These are phyloP conservation scores for Gambusia affinis DNA, from an alignment of 2,113 vertebrate genomes.

Conservation along the genomic window DNA sequence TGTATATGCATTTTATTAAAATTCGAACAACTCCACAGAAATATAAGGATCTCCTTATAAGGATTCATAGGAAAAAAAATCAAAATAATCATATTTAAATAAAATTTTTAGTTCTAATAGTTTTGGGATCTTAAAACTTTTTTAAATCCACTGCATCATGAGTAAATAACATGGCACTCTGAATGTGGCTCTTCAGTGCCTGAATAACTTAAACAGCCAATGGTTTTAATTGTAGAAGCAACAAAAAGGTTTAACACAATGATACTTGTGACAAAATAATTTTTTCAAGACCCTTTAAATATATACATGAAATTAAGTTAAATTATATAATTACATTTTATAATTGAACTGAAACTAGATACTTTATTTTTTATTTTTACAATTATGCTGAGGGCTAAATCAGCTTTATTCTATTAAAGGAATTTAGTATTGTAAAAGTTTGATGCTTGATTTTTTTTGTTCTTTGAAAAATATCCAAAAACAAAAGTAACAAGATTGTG, in stretches of 20 bases:
- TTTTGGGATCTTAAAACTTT: background rate
- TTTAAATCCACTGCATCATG: background rate
- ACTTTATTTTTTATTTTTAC: background rate
- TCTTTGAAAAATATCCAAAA: background rate
- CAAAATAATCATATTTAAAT: conserved; percentile 44
- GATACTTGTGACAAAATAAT: too few relatives aligned
- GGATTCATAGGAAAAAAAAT: conserved; percentile 32
- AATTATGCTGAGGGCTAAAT: background rate
- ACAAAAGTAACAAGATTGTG: background rate
- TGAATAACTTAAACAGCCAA: too few relatives aligned
- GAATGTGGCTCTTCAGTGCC: too few relatives aligned
- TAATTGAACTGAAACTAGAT: background rate
- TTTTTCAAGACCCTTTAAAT: too few relatives aligned
- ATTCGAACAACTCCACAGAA: conserved; percentile 44
- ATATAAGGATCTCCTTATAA: conserved; percentile 16
- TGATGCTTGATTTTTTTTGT: background rate
- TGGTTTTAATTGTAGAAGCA: too few relatives aligned
- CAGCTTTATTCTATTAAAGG: too few relatives aligned
- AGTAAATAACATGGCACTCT: too few relatives aligned
- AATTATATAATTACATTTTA: background rate
- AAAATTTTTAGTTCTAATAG: conserved; percentile 13
- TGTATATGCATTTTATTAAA: conserved; percentile 42
- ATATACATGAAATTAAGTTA: too few relatives aligned
- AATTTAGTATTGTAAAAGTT: too few relatives aligned
- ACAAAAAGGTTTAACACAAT: background rate